Base-by-base conservation (phyloP, 2,888 invertebrate genomes). In the Hoplodrina blanda region DNA sequence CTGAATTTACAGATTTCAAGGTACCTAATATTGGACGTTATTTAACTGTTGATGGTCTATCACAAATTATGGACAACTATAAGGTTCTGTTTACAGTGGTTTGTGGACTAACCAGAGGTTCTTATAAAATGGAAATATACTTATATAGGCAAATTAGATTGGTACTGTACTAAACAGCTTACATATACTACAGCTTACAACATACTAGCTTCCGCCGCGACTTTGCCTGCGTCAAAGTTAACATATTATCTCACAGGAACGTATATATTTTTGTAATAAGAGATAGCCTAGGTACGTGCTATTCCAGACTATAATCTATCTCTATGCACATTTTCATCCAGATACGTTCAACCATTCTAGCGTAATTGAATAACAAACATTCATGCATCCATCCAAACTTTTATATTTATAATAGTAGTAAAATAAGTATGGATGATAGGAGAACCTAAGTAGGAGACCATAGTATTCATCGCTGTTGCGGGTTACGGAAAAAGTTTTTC, bases 1-100 rank as follows among this genome's bases (percentile, higher is more conserved):
- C 17, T 64, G 37, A 60, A 17, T 52, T 80, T 44, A 44, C 30
- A 57, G 46, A 49, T 44, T 73, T 72, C 11, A 57, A 11, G 25
- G 25, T 20, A 25, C 25, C 25, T 2, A 10, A n/a, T 33, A 50
- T 49, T 72, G 13, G 30, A 33, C 6, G 17, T 55, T 59, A 57
- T 78, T 78, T 59, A 25, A 41, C 17, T n/a, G n/a, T 44, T 19
- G 20, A 25, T 17, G 13, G 17, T 30, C 15, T n/a, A 2, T 4
- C 13, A 15, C 2, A 15, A 44, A 37, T 41, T 52, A 44, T 8
- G 37, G 37, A 37, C 8, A 37, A 37, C 37, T 37, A 8, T 37
- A 8, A 33, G 7, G 33, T 33, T 44, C 4, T 41, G 10, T 44
- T 44, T 44, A 44, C 44, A 44, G 44, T 44, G 11, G 13, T 44